Evolutionary conservation across 2,888 invertebrate genomes (phyloP), one percentile per base, ranked within the genome.

Genomic region (Drosophila helvetica): DNA sequence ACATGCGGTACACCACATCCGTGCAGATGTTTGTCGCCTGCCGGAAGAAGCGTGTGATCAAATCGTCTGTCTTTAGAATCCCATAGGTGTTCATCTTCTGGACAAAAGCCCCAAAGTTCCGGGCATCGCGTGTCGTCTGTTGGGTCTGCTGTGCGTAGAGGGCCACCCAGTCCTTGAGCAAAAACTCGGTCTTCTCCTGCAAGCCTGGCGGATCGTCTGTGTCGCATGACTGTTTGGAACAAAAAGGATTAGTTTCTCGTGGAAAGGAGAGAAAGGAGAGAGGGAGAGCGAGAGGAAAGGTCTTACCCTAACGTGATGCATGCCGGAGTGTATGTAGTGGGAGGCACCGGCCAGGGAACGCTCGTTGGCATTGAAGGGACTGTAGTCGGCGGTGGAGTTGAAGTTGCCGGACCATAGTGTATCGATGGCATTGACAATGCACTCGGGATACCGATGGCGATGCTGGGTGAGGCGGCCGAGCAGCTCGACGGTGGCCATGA

Each of bases 41-140:
- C 48, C 99, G 95, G 94, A 99, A 99, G 93, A 99, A 99, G 65
- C 99, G 93, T 0, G 98, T 98, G 74, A 99, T 98, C 89, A 98
- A 94, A 90, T 99, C 99, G 90, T 99, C 99, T 0, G 98, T 98
- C 92, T 99, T 99, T 58, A 99, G 93, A 69, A 99, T 98, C 5
- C 99, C 98, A 84, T 97, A 96, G 87, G 97, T 94, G 91, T 98
- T 98, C 98, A 99, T 98, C 92, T 98, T 96, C 89, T 97, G 97
- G 4, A 99, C 98, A 92, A 99, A 99, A 78, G 97, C 93, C 74
- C 96, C 96, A 92, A 99, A 98, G 46, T 98, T 97, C 92, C 98
- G 98, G 0, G 97, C 95, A 90, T 97, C 97, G 47, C 97, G 95
- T 1, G 91, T 90, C 1, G 91, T 80, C 18, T 90, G 79, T 56